Base-by-base conservation (phyloP, 2,113 vertebrate species). In the Ceuthmochares aereus region DNA sequence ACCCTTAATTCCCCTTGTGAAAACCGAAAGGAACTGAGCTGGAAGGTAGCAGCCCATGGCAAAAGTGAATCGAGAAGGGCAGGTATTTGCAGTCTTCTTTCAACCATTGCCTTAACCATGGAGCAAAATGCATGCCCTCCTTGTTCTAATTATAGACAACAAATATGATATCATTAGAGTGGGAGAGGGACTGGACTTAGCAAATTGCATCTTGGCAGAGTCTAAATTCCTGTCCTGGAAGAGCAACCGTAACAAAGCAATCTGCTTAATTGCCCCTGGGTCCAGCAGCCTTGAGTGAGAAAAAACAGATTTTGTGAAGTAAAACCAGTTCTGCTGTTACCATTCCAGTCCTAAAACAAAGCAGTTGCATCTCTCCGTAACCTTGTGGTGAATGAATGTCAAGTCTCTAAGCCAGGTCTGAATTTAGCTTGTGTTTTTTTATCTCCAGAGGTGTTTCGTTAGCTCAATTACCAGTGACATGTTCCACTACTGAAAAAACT, bases 381-480 rank as follows among this genome's bases (percentile, higher is more conserved):
- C 73, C 94, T 68, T 56, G 56, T 47, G 62, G 27, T 72, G 86
- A 84, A 64, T 52, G 91, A 90, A 59, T 34, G 2, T 30, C 29
- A 14, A 16, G 66, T 18, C 73, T 87, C 42, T 10, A 4, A 88
- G 82, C 79, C 88, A 83, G 75, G 76, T 8, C 92, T 84, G 90
- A 81, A 84, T 86, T 94, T 75, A 96, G 90, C 93, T 34, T 4
- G 32, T 74, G 90, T 4, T 0, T 19, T 84, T 95, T 77, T 80
- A 80, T 96, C 95, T 96, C 92, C 93, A 93, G 95, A 96, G 92
- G 93, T 94, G 95, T 96, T 97, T 97, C 96, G 88, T 95, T 95
- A 96, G 95, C 94, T 96, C 95, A 84, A 85, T 96, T 96, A 95
- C 92, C 76, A 93, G 85, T 88, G 95, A 92, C 84, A 91, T 40